These are phyloP conservation scores for Syndactyla subalaris DNA, from an alignment of 2,797 vertebrate genomes.

Conservation along the genomic window DNA sequence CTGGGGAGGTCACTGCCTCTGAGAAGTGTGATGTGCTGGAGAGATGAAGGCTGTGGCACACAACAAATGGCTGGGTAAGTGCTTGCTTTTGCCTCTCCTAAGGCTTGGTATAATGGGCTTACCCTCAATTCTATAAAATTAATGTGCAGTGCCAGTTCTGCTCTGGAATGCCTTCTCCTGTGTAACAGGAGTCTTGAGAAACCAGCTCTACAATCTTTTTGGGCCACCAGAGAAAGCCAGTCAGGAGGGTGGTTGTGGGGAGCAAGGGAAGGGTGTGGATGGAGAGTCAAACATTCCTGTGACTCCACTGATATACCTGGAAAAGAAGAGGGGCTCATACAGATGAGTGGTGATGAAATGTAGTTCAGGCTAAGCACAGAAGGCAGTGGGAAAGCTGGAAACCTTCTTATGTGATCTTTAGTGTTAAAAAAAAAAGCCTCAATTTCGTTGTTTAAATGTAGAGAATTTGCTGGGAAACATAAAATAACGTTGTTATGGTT, in stretches of 20 bases:
- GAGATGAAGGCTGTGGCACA: not conserved
- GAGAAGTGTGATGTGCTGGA: not conserved
- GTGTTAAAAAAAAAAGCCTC: not conserved
- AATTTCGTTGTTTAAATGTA: not conserved
- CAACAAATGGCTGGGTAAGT: not conserved
- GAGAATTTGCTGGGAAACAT: not conserved
- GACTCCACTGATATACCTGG: not conserved
- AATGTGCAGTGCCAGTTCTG: not conserved
- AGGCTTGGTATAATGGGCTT: rapidly evolving
- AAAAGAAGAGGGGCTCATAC: rapidly evolving
- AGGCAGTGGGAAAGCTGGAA: not conserved
- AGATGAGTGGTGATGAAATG: not conserved
- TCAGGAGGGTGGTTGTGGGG: not conserved
- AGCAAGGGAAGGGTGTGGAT: not conserved
- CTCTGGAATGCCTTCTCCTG: not conserved
- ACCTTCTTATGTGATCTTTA: too few species aligned
- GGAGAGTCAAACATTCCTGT: not conserved
- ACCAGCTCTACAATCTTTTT: rapidly evolving
- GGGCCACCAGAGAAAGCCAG: not conserved
- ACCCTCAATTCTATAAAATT: not conserved
- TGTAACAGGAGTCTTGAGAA: not conserved
- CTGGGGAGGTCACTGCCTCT: not conserved
- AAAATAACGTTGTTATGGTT: not conserved
- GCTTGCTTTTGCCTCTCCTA: not conserved
- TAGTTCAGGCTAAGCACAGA: not conserved